Conservation (phyloP, 2,888 invertebrate genomes). For the Eupithecia vulgata region DNA sequence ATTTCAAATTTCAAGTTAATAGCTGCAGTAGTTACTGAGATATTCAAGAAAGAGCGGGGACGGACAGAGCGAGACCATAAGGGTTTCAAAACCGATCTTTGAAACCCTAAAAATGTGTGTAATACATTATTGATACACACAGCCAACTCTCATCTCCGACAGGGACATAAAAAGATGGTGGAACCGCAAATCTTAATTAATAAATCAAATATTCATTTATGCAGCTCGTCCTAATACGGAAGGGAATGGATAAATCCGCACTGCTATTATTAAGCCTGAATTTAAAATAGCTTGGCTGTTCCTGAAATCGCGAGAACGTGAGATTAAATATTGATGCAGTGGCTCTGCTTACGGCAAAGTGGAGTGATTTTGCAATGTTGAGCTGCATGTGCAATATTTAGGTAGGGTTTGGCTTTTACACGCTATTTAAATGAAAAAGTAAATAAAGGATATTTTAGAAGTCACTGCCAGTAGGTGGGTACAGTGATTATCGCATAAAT, state of each 20-base stretch:
- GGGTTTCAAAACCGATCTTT: too few relatives aligned
- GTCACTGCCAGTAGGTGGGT: neutral
- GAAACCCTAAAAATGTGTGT: too few relatives aligned
- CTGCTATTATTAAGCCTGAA: slow-evolving; percentile 39
- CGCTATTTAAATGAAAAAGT: neutral
- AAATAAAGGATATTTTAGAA: neutral
- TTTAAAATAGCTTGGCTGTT: slow-evolving; percentile 28
- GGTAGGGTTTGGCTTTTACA: neutral
- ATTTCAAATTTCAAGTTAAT: too few relatives aligned
- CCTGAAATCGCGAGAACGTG: slow-evolving; percentile 15
- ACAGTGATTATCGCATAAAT: neutral
- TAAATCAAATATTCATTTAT: slow-evolving; percentile 80
- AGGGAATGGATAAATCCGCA: slow-evolving; percentile 46
- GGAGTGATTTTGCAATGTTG: slow-evolving; percentile 8
- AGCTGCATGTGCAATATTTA: slow-evolving; percentile 13
- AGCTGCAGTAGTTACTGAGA: too few relatives aligned
- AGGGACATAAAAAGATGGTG: slow-evolving; percentile 10
- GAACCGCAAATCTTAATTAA: slow-evolving; percentile 63
- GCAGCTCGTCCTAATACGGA: slow-evolving; percentile 60
- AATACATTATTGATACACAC: neutral
- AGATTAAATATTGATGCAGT: slow-evolving; percentile 13
- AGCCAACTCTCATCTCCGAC: neutral
- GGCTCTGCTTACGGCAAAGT: slow-evolving; percentile 1
- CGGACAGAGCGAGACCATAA: too few relatives aligned
- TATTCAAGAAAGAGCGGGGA: too few relatives aligned